Evolutionary conservation across 2,113 vertebrate species (phyloP).

Genomic region (Dipodomys merriami): DNA sequence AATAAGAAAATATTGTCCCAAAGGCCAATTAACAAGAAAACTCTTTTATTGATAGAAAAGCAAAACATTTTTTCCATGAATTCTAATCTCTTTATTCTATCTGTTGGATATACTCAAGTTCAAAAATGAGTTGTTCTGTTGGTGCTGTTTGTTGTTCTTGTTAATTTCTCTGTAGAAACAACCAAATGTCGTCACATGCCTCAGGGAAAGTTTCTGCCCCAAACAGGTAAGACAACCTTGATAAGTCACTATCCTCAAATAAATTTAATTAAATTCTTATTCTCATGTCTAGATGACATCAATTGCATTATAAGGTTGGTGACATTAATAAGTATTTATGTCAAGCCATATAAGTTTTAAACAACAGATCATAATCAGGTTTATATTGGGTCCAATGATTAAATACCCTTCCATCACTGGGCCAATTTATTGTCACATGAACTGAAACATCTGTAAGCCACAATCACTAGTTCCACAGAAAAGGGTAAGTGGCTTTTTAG

Average conservation of each 20-base stretch:
- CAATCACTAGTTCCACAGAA: neutral
- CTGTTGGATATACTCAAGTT: conserved; percentile 64
- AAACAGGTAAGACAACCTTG: conserved; percentile 21
- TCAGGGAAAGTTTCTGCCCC: conserved; percentile 24
- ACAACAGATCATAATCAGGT: conserved; percentile 52
- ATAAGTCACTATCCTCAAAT: conserved; percentile 28
- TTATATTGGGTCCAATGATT: conserved; percentile 35
- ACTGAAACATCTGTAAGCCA: conserved; percentile 33
- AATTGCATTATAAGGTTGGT: conserved; percentile 37
- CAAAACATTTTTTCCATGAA: conserved; percentile 77
- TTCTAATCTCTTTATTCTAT: conserved; percentile 73
- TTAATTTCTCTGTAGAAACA: conserved; percentile 51
- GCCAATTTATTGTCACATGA: conserved; percentile 26
- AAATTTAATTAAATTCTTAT: conserved; percentile 62
- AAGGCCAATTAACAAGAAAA: conserved; percentile 81
- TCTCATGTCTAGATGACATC: conserved; percentile 51
- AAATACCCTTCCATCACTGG: neutral
- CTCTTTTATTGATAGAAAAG: conserved; percentile 83
- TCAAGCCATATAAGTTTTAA: conserved; percentile 21
- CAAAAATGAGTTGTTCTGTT: conserved; percentile 63
- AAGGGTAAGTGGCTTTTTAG: conserved; percentile 7
- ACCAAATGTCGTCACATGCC: conserved; percentile 22
- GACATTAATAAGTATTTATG: conserved; percentile 55
- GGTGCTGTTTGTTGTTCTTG: neutral
- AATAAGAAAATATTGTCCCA: conserved; percentile 74